Conservation (phyloP, 2,113 vertebrate genomes). For the Setophaga coronata region DNA sequence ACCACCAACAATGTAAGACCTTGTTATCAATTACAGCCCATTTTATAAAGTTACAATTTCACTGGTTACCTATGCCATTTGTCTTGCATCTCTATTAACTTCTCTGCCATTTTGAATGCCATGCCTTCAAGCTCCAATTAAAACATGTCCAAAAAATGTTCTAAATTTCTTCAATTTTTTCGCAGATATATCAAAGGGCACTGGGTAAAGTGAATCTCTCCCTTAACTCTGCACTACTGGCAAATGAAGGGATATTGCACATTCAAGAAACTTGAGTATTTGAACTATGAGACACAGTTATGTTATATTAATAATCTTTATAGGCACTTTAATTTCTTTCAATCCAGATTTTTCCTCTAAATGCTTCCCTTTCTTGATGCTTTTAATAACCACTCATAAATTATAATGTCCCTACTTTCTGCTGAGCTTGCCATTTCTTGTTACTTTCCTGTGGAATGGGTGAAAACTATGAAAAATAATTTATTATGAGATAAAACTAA, state of each 20-base stretch:
- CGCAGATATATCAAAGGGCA: not conserved
- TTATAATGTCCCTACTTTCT: not conserved
- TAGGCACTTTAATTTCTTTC: not conserved
- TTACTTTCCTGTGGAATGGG: not conserved
- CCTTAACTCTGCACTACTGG: not conserved
- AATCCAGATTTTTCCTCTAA: not conserved
- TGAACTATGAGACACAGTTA: not conserved
- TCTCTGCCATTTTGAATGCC: not conserved
- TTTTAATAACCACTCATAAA: not conserved
- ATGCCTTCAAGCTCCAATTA: not conserved
- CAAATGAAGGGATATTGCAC: not conserved
- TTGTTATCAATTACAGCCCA: not conserved
- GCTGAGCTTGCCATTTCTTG: not conserved
- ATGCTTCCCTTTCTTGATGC: not conserved
- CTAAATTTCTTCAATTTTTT: not conserved
- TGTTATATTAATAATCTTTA: not conserved
- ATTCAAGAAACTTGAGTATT: not conserved
- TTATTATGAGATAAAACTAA: not conserved
- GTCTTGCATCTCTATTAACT: not conserved
- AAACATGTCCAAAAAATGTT: not conserved
- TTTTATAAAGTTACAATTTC: not conserved
- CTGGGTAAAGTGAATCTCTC: not conserved
- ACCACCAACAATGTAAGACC: not conserved
- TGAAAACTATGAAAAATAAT: not conserved
- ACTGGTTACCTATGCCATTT: not conserved